These are phyloP conservation scores for Ophthalmolycus amberensis DNA, from an alignment of 2,113 vertebrate genomes.

Conservation along the genomic window DNA sequence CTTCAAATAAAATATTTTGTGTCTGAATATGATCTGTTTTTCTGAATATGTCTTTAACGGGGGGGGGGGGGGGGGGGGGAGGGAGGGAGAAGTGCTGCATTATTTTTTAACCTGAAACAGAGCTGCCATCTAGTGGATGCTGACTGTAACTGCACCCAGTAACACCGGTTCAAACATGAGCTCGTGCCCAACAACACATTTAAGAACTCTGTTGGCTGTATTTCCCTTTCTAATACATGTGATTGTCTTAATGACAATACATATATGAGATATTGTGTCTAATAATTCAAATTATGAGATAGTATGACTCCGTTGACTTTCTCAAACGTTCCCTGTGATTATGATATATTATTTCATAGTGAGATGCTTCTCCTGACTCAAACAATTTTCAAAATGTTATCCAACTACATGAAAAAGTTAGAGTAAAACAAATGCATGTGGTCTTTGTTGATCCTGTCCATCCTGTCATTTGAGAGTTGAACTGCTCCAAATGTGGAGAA, in stretches of 20 bases:
- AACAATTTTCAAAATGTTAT: not conserved
- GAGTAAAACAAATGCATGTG: not conserved
- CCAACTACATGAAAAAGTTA: not conserved
- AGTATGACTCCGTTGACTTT: not conserved
- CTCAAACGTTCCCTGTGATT: not conserved
- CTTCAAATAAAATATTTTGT: slow-evolving; percentile 81
- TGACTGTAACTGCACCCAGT: not conserved
- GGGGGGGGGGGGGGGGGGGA: too few relatives aligned
- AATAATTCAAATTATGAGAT: not conserved
- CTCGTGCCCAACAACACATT: not conserved
- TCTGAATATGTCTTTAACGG: not conserved
- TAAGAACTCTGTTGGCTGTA: not conserved
- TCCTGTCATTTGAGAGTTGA: not conserved
- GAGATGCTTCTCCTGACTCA: not conserved
- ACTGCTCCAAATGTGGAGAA: not conserved
- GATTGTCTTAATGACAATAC: not conserved
- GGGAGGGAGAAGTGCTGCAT: too few relatives aligned
- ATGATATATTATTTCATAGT: not conserved
- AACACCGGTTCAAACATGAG: not conserved
- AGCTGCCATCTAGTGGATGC: slow-evolving; percentile 59
- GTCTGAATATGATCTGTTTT: slow-evolving; percentile 51
- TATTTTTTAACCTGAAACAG: not conserved
- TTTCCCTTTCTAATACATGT: not conserved
- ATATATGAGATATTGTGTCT: not conserved
- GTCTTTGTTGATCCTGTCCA: not conserved